Evolutionary conservation across 2,888 invertebrate species (phyloP), one percentile per base, ranked within the genome.

Genomic region (Diplazon laetatorius): DNA sequence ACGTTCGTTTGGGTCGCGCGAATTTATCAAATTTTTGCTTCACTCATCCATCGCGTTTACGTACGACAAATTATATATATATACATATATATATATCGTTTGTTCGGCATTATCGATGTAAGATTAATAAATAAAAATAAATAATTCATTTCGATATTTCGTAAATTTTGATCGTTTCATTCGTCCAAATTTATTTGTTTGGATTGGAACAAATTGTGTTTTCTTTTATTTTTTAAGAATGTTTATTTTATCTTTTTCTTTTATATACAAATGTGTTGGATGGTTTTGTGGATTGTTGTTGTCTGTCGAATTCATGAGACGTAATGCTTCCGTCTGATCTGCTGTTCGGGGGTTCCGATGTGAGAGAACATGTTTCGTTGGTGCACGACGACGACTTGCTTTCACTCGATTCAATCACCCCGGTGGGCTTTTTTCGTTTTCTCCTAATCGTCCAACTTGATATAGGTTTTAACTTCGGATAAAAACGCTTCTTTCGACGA

Each of bases 51-150:
- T n/a, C 39, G 35, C 8, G 16, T 55, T 37, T 62, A 42, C 35
- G 12, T 16, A 57, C 42, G 37, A 57, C 14, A 62, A 62, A 68
- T 59, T 71, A 30, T 44, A 68, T 12, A 57, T 73, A 65, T n/a
- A n/a, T n/a, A n/a, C n/a, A n/a, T n/a, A n/a, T n/a, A n/a, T n/a
- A n/a, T n/a, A n/a, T 18, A 37, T 52, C 22, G 22, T 44, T 62
- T 60, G 48, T 22, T 42, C 22, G 44, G 69, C 69, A 65, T 62
- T 73, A 73, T 77, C 68, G 52, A 68, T 62, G 69, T 69, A 37
- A 78, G 14, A 63, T 63, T 73, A 69, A 5, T 65, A 39, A 50
- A 73, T 62, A 55, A 22, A 78, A 63, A 72, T 72, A 77, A 72
- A 71, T 18, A 62, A n/a, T 68, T 52, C 72, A 5, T 30, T 5